Evolutionary conservation across 2,888 invertebrate species (phyloP), one percentile per base, ranked within the genome.

Genomic region (Cephonodes hylas): DNA sequence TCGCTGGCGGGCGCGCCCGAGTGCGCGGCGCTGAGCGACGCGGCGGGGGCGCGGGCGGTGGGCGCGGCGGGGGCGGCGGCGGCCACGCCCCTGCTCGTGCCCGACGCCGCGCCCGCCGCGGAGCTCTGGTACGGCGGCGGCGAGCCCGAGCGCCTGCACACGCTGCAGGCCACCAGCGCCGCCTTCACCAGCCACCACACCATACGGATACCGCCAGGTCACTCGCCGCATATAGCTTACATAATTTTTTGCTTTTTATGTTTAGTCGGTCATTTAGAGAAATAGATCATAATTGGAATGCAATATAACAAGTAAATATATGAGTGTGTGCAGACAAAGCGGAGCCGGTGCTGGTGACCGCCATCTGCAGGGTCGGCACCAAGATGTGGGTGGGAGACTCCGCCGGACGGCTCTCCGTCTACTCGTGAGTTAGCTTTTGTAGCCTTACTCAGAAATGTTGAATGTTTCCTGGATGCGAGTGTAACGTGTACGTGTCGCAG

Each of bases 301-400:
- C 34, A 8, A 15, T 4, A 4, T 7, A 46, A 46, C 10, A 13
- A 23, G n/a, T 22, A 18, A 8, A 0, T 3, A 0, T 23, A 5
- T 23, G 20, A 3, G 15, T 10, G 3, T 65, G 23, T 60, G 0
- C 66, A 89, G 90, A 88, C 34, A 83, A 84, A 42, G 89, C 92
- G 0, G 82, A 83, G 23, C 93, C 95, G 0, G 94, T 94, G 56
- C 84, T 93, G 66, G 94, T 95, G 65, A 95, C 95, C 1, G 95
- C 96, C 0, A 93, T 96, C 79, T 97, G 97, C 77, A 94, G 95
- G 13, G 95, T 97, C 1, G 96, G 95, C 53, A 93, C 94, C 67
- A 93, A 94, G 48, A 93, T 99, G 71, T 99, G 99, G 99, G 94
- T 98, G 71, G 98, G 98, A 0, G 98, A 99, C 89, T 95, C 95